Evolutionary conservation across 2,888 invertebrate species (phyloP).

Genomic region (Glaucopsyche alexis): DNA sequence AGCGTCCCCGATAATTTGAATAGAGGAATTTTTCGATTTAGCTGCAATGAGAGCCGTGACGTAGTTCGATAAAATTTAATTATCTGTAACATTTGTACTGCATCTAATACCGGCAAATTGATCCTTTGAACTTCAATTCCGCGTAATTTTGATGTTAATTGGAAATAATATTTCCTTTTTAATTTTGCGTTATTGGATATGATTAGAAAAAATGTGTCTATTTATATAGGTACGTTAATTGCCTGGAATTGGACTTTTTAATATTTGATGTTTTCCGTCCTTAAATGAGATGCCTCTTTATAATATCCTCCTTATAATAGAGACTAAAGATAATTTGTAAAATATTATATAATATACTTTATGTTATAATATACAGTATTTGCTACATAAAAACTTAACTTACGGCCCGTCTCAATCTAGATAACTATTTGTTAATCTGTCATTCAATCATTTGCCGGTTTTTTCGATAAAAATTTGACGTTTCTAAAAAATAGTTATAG

Average conservation of each 20-base stretch:
- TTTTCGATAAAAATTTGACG: too few species aligned
- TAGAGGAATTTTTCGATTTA: slow-evolving; percentile 54
- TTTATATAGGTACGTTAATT: neutral
- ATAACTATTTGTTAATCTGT: too few species aligned
- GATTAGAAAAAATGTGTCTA: neutral
- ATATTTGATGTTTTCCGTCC: neutral
- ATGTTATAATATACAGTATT: too few species aligned
- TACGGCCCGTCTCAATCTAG: too few species aligned
- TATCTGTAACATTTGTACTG: slow-evolving; percentile 36
- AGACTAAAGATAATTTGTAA: neutral
- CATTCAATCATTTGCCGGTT: too few species aligned
- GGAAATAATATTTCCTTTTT: slow-evolving; percentile 13
- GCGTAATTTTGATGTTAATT: slow-evolving; percentile 16
- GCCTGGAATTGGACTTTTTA: neutral
- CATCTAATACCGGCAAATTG: slow-evolving; percentile 30
- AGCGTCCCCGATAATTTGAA: slow-evolving; percentile 62
- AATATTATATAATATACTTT: too few species aligned
- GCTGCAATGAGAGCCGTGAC: slow-evolving; percentile 40
- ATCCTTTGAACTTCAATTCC: slow-evolving; percentile 16
- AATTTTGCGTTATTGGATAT: slow-evolving; percentile 3
- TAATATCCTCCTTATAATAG: too few species aligned
- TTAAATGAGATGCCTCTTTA: neutral
- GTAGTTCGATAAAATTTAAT: slow-evolving; percentile 42
- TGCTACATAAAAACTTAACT: neutral
- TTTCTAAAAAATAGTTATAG: too few species aligned